Conservation (phyloP, 2,797 vertebrate species). For the Oceanodroma leucorhoa region DNA sequence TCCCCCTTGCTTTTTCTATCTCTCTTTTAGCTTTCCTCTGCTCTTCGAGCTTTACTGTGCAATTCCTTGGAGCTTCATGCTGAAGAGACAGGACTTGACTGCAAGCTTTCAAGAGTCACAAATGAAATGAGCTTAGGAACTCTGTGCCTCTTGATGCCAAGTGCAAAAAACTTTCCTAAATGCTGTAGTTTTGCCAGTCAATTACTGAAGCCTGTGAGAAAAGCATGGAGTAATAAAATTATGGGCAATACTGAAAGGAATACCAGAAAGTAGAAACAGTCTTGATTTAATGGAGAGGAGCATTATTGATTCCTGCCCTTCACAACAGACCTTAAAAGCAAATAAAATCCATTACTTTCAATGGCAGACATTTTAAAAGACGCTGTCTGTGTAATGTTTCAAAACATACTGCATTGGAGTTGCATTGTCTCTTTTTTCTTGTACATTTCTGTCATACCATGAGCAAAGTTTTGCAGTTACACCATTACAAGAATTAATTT, state of each 20-base stretch:
- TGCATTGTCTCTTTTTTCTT: not conserved
- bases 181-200: not conserved
- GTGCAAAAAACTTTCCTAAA: slow-evolving; percentile 19
- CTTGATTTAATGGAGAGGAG: slow-evolving; percentile 28
- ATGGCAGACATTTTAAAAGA: slow-evolving; percentile 8
- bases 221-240: not conserved
- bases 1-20: slow-evolving; percentile 24
- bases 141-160: not conserved
- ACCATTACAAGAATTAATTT: not conserved
- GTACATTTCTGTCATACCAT: not conserved
- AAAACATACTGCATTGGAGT: not conserved
- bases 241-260: not conserved
- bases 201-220: not conserved
- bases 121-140: slow-evolving; percentile 40
- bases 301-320: slow-evolving; percentile 25
- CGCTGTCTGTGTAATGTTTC: not conserved
- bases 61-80: slow-evolving; percentile 64
- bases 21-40: slow-evolving; percentile 26
- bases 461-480: not conserved
- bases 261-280: not conserved
- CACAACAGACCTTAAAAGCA: slow-evolving; percentile 11
- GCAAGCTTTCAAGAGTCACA: slow-evolving; percentile 61
- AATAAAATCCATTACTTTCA: slow-evolving; percentile 35
- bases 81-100: slow-evolving; percentile 53
- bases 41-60: slow-evolving; percentile 27